Evolutionary conservation across 2,888 invertebrate species (phyloP), one percentile per base, ranked within the genome.

Genomic region (Tetranychus truncatus): DNA sequence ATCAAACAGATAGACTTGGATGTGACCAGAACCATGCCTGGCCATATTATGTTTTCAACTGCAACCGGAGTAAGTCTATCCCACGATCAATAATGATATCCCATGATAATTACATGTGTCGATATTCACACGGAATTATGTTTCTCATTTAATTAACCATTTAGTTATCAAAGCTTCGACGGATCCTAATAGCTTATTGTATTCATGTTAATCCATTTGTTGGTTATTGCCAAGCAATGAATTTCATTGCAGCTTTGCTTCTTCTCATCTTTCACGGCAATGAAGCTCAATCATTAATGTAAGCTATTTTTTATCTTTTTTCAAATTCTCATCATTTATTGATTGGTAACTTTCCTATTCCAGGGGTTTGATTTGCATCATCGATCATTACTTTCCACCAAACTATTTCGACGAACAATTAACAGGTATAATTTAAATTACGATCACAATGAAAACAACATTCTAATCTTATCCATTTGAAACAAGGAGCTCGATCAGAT

Each of bases 191-290:
- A 11, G 73, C 72, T n/a, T 75, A 75, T 66, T 67, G 75, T 15
- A 21, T 75, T 75, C 34, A 73, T 20, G 73, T 75, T 7, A 75
- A 75, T 55, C 72, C 75, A 15, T 45, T 18, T 45, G 73, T 75
- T 72, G 75, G 75, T 24, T 75, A 75, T 20, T 75, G 75, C 72
- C 75, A 75, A 72, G 72, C 72, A 73, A 75, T 75, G 75, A 75
- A 75, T 66, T 75, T 75, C 24, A 73, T 75, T 21, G 75, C 66
- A 45, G 75, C 75, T 66, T 45, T 75, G 6, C 45, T 75, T 55
- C 20, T 75, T 3, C 66, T 75, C 44, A 46, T 75, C 6, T 75
- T 75, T 46, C 66, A 75, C 1, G 75, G 73, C 7, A 75, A 73
- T 20, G 73, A 75, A 75, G 66, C 72, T 67, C 34, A 75, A 44